Conservation (phyloP, 2,888 invertebrate species). For the Drosophila algonquin region DNA sequence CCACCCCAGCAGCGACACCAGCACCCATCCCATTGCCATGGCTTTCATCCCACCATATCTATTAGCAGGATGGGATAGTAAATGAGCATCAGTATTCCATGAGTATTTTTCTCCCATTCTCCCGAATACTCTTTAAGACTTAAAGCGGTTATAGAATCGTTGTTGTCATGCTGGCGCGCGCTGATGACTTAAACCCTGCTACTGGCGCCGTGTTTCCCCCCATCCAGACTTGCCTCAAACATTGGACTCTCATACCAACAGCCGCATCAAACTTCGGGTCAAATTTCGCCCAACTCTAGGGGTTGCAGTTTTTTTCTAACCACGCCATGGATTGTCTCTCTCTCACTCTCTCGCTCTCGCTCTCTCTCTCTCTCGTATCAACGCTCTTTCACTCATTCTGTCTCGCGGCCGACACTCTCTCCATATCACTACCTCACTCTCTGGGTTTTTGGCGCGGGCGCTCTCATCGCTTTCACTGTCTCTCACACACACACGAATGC, state of each 20-base stretch:
- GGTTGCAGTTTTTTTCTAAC: constrained; percentile 73
- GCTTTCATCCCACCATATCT: constrained; percentile 6
- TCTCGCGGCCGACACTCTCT: constrained; percentile 14
- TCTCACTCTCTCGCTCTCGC: constrained; percentile 31
- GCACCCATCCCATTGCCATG: neutral
- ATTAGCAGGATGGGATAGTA: constrained; percentile 20
- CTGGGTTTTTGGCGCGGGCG: constrained; percentile 59
- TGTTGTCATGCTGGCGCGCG: constrained; percentile 44
- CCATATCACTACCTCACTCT: constrained; percentile 31
- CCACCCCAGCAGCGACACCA: neutral
- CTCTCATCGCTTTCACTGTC: constrained; percentile 72
- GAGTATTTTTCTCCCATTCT: constrained; percentile 45
- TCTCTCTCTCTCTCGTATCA: constrained; percentile 13
- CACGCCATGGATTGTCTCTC: constrained; percentile 29
- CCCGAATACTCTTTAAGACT: constrained; percentile 64
- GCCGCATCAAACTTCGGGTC: constrained; percentile 48
- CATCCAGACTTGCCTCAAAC: constrained; percentile 1
- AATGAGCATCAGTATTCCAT: constrained; percentile 19
- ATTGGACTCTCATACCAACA: constrained; percentile 8
- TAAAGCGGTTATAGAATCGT: constrained; percentile 59
- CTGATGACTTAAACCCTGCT: constrained; percentile 76
- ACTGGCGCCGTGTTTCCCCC: constrained; percentile 63
- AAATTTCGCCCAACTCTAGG: constrained; percentile 74
- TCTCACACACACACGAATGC: constrained; percentile 28
- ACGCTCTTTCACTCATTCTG: constrained; percentile 33